Percentiles rank a stretch among this genome's conserved stretches.
Conservation (phyloP, 2,113 vertebrate species). For the Cacatua alba region DNA sequence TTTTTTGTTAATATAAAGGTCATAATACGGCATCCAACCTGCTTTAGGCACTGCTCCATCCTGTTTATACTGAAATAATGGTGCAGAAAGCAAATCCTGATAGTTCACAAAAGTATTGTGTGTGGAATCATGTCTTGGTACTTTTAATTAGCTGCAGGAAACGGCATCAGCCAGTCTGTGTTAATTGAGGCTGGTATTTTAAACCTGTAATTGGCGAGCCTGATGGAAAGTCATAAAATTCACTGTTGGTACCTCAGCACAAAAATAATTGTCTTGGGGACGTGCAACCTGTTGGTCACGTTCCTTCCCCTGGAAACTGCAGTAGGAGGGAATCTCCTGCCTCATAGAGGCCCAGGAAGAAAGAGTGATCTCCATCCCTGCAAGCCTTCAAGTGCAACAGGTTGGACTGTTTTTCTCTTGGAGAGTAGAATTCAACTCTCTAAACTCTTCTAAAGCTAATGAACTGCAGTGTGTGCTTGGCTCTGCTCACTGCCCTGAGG, state of each 20-base stretch:
- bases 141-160: conserved; percentile 33
- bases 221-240: not conserved
- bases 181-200: conserved; percentile 54
- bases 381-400: not conserved
- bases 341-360: accelerated
- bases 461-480: accelerated
- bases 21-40: not conserved
- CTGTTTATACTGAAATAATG: conserved; percentile 10
- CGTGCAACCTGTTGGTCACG: not conserved
- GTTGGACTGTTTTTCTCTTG: not conserved
- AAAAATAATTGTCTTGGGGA: not conserved
- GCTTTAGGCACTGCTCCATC: not conserved
- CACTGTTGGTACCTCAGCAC: not conserved
- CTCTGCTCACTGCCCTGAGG: not conserved
- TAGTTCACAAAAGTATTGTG: not conserved
- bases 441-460: not conserved
- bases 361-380: not conserved
- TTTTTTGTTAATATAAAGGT: conserved; percentile 10
- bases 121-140: not conserved
- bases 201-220: not conserved
- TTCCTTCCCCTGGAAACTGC: not conserved
- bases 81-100: conserved; percentile 12
- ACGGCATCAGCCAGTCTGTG: not conserved
- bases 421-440: not conserved
- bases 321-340: not conserved